A percentile compares a stretch with the other conserved stretches of the same genome.
Evolutionary conservation across 2,888 invertebrate species (phyloP).

Genomic region (Caenorhabditis plicata): DNA sequence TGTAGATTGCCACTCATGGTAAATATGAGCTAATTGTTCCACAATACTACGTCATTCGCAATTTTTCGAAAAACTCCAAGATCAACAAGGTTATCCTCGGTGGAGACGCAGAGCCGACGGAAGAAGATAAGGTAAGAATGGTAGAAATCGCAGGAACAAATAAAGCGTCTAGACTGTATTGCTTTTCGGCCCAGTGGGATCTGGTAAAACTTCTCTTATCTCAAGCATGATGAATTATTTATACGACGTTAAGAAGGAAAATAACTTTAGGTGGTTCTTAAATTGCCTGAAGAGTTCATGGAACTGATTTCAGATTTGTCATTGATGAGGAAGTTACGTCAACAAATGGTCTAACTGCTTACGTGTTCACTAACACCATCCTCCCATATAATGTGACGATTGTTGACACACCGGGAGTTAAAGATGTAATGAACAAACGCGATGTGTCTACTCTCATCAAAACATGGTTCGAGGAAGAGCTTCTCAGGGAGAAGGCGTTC

Average conservation of each 20-base stretch:
- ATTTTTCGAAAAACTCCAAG: constrained; percentile 35
- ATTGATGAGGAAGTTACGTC: constrained; percentile 30
- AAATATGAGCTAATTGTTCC: constrained; percentile 39
- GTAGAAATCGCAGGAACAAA: background rate
- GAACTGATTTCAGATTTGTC: constrained; percentile 34
- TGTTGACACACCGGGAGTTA: constrained; percentile 58
- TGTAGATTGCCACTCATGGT: constrained; percentile 34
- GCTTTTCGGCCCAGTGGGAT: constrained; percentile 52
- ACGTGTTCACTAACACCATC: constrained; percentile 57
- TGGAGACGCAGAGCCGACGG: constrained; percentile 45
- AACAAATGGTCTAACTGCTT: constrained; percentile 49
- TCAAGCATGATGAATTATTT: constrained; percentile 54
- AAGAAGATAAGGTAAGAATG: constrained; percentile 46
- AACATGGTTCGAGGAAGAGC: constrained; percentile 56
- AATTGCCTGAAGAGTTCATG: background rate
- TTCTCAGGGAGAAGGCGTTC: constrained; percentile 48
- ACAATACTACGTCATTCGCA: constrained; percentile 33
- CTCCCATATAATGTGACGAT: constrained; percentile 54
- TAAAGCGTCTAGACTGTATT: constrained; percentile 39
- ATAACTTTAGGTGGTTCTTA: constrained; percentile 37
- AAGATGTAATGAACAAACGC: constrained; percentile 44
- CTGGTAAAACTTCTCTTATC: constrained; percentile 53
- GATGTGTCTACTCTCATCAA: constrained; percentile 50
- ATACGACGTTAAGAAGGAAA: constrained; percentile 57
- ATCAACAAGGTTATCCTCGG: constrained; percentile 55